Evolutionary conservation across 2,113 vertebrate genomes (phyloP).

Genomic region (Axis porcinus): DNA sequence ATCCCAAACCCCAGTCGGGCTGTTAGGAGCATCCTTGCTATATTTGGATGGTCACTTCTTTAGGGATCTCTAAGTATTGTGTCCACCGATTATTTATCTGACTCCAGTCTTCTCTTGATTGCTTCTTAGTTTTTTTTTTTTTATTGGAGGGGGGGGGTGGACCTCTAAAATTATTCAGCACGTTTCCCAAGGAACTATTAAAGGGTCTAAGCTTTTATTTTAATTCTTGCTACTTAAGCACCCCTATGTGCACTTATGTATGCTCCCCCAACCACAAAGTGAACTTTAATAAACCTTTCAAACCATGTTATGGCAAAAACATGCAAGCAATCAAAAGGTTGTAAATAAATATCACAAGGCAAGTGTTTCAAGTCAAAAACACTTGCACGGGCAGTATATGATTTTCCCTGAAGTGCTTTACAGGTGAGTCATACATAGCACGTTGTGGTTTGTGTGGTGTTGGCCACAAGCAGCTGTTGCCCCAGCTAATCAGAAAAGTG

Average conservation of each 20-base stretch:
- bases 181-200: background rate
- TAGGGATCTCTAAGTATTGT: background rate
- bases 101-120: background rate
- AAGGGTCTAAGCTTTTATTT: background rate
- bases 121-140: background rate
- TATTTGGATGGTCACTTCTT: background rate
- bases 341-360: conserved; percentile 71
- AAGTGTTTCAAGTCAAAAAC: conserved; percentile 70
- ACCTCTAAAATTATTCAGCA: background rate
- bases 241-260: background rate
- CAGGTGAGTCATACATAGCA: conserved; percentile 83
- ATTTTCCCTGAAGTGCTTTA: conserved; percentile 77
- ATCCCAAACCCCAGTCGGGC: background rate
- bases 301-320: conserved; percentile 28
- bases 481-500: conserved; percentile 24
- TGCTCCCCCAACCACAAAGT: background rate
- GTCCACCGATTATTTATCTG: background rate
- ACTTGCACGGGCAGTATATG: conserved; percentile 77
- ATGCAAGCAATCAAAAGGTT: conserved; percentile 36
- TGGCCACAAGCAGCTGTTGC: conserved; percentile 66
- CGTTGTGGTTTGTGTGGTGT: conserved; percentile 59
- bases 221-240: background rate
- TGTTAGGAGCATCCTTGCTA: background rate
- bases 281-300: conserved; percentile 27
- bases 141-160: background rate